phyloP scores from a whole-genome alignment of 2,797 vertebrate species.

The Spinibarbus caldwelli region DNA sequence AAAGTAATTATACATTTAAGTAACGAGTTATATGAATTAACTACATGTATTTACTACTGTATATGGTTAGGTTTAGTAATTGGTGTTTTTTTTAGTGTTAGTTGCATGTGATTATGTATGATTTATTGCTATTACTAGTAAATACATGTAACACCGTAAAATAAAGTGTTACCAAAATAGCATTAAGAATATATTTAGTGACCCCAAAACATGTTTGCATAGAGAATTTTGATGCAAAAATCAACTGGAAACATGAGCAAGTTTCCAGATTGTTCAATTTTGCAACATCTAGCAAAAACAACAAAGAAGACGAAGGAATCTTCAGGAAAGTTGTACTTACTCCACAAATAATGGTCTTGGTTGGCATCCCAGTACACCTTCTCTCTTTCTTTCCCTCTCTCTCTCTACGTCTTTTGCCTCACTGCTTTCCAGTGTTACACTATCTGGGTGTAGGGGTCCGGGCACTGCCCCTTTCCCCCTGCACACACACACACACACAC shows the following conservation, averaged over 20 bases:
- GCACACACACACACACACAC: constrained; percentile 30
- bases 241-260: neutral
- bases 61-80: neutral
- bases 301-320: neutral
- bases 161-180: neutral
- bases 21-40: neutral
- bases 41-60: neutral
- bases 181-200: neutral
- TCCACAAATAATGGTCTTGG: constrained; percentile 47
- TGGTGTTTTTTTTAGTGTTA: neutral
- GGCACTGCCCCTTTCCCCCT: constrained; percentile 62
- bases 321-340: constrained; percentile 50
- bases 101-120: neutral
- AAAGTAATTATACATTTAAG: neutral
- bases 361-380: constrained; percentile 54
- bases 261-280: neutral
- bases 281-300: neutral
- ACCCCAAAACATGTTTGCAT: neutral
- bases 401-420: constrained; percentile 8
- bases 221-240: neutral
- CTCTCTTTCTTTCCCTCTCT: constrained; percentile 53
- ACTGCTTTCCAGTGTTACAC: constrained; percentile 65
- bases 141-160: neutral
- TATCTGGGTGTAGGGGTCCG: constrained; percentile 69
- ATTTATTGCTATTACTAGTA: neutral